Conservation (phyloP, 2,797 vertebrate species). For the Poecilia velifera region DNA sequence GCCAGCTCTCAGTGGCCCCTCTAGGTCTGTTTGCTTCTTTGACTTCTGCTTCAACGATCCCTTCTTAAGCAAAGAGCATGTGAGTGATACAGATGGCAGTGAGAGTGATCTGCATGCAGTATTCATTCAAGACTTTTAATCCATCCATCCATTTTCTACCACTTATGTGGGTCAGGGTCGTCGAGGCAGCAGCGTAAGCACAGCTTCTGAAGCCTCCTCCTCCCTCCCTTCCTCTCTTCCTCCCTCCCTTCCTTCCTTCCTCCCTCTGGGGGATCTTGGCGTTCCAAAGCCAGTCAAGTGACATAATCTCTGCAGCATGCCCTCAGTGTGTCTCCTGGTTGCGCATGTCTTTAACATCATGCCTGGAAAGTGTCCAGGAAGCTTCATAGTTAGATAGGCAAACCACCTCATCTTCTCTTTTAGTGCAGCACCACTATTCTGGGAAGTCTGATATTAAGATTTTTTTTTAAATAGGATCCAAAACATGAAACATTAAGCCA, state of each 20-base stretch:
- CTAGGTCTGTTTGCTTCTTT: constrained; percentile 29
- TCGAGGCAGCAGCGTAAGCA: not conserved
- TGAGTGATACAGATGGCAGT: constrained; percentile 68
- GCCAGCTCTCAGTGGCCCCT: constrained; percentile 41
- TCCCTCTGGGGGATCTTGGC: not conserved
- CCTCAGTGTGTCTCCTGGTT: not conserved
- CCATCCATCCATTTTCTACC: constrained; percentile 19
- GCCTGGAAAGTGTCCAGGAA: constrained; percentile 13
- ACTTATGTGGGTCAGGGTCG: constrained; percentile 14
- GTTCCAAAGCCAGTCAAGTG: not conserved
- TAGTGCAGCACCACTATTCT: not conserved
- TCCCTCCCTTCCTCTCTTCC: too few relatives aligned
- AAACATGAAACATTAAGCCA: not conserved
- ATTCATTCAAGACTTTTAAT: constrained; percentile 66
- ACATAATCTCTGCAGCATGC: constrained; percentile 7
- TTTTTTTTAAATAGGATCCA: not conserved
- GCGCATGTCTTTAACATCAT: constrained; percentile 2
- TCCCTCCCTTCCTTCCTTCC: not conserved
- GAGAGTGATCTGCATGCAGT: constrained; percentile 58
- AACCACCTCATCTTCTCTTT: not conserved
- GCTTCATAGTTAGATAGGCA: not conserved
- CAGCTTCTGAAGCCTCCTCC: not conserved
- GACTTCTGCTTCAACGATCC: constrained; percentile 34
- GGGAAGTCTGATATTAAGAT: not conserved
- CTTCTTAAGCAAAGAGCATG: constrained; percentile 37